phyloP scores from a whole-genome alignment of 2,888 invertebrate species.

The Idaea biselata region DNA sequence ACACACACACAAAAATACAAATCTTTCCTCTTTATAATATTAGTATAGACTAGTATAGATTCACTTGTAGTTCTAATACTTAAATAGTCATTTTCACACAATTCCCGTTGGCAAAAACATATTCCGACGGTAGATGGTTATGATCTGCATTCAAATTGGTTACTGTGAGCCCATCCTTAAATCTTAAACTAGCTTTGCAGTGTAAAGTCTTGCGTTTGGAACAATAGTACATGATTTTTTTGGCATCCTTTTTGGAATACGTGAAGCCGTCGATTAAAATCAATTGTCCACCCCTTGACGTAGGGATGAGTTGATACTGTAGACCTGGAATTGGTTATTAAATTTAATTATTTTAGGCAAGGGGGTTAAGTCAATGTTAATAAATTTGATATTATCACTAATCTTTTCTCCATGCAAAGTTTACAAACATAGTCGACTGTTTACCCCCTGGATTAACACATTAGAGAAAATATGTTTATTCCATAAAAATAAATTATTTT shows the following conservation, averaged over 20 bases:
- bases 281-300: conserved; percentile 26
- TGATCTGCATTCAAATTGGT: conserved; percentile 4
- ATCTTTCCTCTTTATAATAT: too few species aligned
- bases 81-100: neutral
- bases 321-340: conserved; percentile 5
- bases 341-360: too few species aligned
- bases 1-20: too few species aligned
- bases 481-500: too few species aligned
- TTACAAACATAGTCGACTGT: too few species aligned
- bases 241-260: conserved; percentile 26
- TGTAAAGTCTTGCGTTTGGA: conserved; percentile 22
- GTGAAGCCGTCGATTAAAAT: conserved; percentile 34
- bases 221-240: conserved; percentile 32
- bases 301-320: conserved; percentile 30
- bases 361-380: neutral
- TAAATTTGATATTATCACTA: neutral
- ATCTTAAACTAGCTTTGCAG: conserved; percentile 35
- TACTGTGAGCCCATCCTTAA: conserved; percentile 20
- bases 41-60: too few species aligned
- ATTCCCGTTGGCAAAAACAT: neutral
- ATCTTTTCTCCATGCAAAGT: too few species aligned
- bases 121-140: conserved; percentile 5
- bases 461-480: too few species aligned
- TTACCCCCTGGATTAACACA: too few species aligned
- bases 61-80: neutral